phyloP scores from a whole-genome alignment of 2,888 invertebrate genomes.

The Zygaena filipendulae region DNA sequence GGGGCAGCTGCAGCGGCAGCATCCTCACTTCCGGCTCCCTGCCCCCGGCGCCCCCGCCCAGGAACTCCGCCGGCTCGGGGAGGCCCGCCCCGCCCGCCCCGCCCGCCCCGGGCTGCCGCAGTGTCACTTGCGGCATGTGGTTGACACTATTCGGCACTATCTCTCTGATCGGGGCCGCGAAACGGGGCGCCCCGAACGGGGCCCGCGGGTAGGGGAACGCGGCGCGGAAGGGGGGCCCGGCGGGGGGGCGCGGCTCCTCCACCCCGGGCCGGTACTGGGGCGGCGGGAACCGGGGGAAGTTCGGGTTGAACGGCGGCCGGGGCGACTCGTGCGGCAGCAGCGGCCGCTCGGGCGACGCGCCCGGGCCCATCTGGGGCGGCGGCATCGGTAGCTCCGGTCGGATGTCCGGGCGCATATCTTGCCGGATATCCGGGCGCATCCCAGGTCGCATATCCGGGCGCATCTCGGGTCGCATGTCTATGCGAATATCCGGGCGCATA shows the following conservation, averaged over 20 bases:
- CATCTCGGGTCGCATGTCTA: neutral
- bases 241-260: conserved; percentile 22
- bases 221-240: conserved; percentile 25
- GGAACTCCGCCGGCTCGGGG: conserved; percentile 16
- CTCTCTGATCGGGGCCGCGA: conserved; percentile 22
- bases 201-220: conserved; percentile 28
- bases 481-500: conserved; percentile 7
- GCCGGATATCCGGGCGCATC: conserved; percentile 1
- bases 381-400: conserved; percentile 4
- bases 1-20: conserved; percentile 44
- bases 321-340: conserved; percentile 22
- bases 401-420: conserved; percentile 7
- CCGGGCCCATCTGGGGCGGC: conserved; percentile 21
- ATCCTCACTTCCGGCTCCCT: conserved; percentile 49
- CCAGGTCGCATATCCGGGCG: neutral
- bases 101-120: conserved; percentile 23
- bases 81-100: neutral
- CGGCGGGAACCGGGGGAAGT: conserved; percentile 21
- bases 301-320: conserved; percentile 21
- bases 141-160: conserved; percentile 27
- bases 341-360: conserved; percentile 28
- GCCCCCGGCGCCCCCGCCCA: conserved; percentile 13
- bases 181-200: conserved; percentile 25
- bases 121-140: conserved; percentile 44
- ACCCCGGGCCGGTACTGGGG: conserved; percentile 23